Evolutionary conservation across 2,888 invertebrate genomes (phyloP), one percentile per base, ranked within the genome.

Genomic region (Leistus spinibarbis): DNA sequence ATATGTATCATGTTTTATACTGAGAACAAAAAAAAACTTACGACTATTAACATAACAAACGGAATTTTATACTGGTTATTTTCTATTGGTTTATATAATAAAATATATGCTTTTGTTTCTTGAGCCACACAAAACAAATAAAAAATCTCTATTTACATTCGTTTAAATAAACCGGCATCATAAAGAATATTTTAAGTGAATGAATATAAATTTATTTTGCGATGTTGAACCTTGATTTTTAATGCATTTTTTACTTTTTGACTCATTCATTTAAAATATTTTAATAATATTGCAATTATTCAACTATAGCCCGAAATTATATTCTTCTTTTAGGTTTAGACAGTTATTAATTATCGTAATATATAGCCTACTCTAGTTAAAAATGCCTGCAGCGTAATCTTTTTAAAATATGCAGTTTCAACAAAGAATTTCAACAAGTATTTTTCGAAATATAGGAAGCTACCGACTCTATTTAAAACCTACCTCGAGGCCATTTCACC

Each of bases 41-140:
- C 13, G 54, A 16, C 68, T 20, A 71, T 71, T 71, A 71, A 17
- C 71, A 71, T 71, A 71, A 71, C 71, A 71, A 60, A 20, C 22
- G 20, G 9, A 17, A 60, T 16, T 60, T 60, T 60, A 60, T 60
- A 60, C 60, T 17, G 60, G 60, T 60, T 19, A 60, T 60, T 60
- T 19, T 60, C 60, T 60, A 22, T 60, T 20, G 60, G 17, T 60
- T 40, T 40, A 40, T 40, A 5, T 40, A 40, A 40, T 40, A 40
- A 40, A 40, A 40, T 40, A 40, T 13, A 7, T 40, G 13, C 7
- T 40, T 40, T 40, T 40, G 40, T 40, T 13, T 27, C 27, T 27
- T 27, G 9, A 9, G 27, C 5, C 27, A 27, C 9, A 27, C 27
- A 27, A 27, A 27, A 27, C 1, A 27, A 27, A 27, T 7, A 27